Evolutionary conservation across 2,797 vertebrate species (phyloP).

Genomic region (Octomys mimax): DNA sequence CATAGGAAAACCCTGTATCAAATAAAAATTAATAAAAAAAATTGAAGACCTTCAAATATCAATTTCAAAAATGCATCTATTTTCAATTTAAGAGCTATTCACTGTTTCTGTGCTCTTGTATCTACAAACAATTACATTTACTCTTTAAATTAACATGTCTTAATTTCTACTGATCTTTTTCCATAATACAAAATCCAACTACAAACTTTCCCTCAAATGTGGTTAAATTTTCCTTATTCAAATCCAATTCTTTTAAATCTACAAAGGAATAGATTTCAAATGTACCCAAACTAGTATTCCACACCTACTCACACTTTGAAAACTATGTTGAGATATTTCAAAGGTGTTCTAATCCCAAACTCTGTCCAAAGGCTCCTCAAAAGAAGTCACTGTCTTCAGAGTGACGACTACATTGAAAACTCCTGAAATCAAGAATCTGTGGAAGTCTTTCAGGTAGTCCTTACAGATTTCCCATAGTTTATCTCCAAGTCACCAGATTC

Average conservation of each 20-base stretch:
- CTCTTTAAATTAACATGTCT: background rate
- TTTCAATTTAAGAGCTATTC: background rate
- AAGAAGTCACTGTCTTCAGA: slow-evolving; percentile 64
- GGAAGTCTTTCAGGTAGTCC: slow-evolving; percentile 71
- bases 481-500: background rate
- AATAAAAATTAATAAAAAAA: too few species aligned
- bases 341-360: slow-evolving; percentile 36
- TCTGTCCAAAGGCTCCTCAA: background rate
- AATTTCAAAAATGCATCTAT: background rate
- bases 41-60: background rate
- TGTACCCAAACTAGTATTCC: slow-evolving; percentile 45
- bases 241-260: slow-evolving; percentile 47
- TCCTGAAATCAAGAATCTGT: slow-evolving; percentile 75
- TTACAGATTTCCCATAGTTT: slow-evolving; percentile 79
- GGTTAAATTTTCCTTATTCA: slow-evolving; percentile 55
- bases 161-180: slow-evolving; percentile 34
- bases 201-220: background rate
- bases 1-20: too few species aligned
- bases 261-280: slow-evolving; percentile 37
- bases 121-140: slow-evolving; percentile 25
- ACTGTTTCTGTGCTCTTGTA: background rate
- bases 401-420: background rate
- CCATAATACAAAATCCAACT: slow-evolving; percentile 25
- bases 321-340: slow-evolving; percentile 45
- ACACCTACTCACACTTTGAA: slow-evolving; percentile 55